These are phyloP conservation scores for Hermetia illucens DNA, from an alignment of 1,140 invertebrate species.

Conservation along the genomic window DNA sequence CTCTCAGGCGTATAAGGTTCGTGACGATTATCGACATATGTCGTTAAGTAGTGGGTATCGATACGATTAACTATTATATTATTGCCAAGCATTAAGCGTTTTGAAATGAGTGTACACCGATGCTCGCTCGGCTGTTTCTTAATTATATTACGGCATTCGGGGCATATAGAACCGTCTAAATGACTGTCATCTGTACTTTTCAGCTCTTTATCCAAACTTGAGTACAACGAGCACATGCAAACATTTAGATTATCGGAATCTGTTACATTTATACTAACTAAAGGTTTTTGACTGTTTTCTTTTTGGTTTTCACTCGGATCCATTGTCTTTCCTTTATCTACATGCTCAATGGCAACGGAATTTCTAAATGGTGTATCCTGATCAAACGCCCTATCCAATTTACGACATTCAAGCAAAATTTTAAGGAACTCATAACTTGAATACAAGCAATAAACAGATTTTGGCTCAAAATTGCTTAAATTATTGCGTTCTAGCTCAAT, in stretches of 20 bases:
- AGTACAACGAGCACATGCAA: conserved; percentile 16
- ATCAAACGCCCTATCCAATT: conserved; percentile 4
- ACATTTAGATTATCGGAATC: conserved; percentile 32
- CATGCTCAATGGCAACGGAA: no score
- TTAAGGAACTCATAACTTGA: conserved; percentile 14
- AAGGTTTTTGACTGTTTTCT: conserved; percentile 21
- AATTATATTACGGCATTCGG: conserved; percentile 17
- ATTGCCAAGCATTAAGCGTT: conserved; percentile 18
- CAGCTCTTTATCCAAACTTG: neutral
- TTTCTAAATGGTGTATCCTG: neutral
- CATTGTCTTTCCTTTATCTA: conserved; percentile 1
- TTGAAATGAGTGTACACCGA: conserved; percentile 17
- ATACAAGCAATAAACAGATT: conserved; percentile 15
- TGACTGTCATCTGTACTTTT: neutral
- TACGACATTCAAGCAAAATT: conserved; percentile 10
- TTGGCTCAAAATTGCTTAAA: conserved; percentile 2
- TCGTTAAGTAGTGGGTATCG: conserved; percentile 34
- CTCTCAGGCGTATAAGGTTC: conserved; percentile 67
- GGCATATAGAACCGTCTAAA: conserved; percentile 13
- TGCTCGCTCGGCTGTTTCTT: conserved; percentile 13
- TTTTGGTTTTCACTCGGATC: conserved; percentile 8
- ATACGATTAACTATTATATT: conserved; percentile 38
- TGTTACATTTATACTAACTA: conserved; percentile 36
- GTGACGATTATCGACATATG: conserved; percentile 17
- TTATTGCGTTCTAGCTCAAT: conserved; percentile 24